These are phyloP conservation scores for Lucifuga dentata DNA, from an alignment of 2,113 vertebrate species.

Conservation along the genomic window DNA sequence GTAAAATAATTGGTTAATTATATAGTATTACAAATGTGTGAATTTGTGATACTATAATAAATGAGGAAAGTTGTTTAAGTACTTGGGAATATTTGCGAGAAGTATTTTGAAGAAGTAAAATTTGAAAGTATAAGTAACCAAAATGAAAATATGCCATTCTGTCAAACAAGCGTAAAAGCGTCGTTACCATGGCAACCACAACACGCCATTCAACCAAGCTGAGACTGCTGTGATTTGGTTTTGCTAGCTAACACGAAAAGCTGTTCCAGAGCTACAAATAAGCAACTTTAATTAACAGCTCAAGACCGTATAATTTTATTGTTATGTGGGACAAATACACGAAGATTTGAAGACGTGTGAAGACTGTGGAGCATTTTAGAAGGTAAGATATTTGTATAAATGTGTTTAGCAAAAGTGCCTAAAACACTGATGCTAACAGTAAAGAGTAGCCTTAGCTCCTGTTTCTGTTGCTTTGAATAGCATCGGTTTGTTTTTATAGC, in stretches of 20 bases:
- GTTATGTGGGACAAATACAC: neutral
- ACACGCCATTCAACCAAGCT: slow-evolving; percentile 2
- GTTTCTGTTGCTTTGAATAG: no score
- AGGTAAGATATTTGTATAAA: slow-evolving; percentile 26
- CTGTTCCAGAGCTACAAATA: neutral
- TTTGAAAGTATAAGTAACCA: no score
- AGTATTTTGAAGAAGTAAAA: no score
- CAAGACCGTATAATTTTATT: accelerated
- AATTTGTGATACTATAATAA: no score
- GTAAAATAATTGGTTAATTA: neutral
- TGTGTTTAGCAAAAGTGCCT: no score
- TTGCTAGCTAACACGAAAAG: neutral
- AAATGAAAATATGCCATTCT: neutral
- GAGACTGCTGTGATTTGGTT: slow-evolving; percentile 45
- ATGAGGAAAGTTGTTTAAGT: no score
- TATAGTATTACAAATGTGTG: no score
- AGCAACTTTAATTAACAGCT: neutral
- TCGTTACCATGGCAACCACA: slow-evolving; percentile 59
- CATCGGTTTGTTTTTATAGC: no score
- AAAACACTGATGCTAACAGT: no score
- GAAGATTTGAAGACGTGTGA: neutral
- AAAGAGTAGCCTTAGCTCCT: no score
- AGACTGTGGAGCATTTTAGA: neutral
- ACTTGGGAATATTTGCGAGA: no score
- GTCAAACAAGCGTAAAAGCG: neutral